Conservation (phyloP, 2,797 vertebrate species). For the Diplodus puntazzo region DNA sequence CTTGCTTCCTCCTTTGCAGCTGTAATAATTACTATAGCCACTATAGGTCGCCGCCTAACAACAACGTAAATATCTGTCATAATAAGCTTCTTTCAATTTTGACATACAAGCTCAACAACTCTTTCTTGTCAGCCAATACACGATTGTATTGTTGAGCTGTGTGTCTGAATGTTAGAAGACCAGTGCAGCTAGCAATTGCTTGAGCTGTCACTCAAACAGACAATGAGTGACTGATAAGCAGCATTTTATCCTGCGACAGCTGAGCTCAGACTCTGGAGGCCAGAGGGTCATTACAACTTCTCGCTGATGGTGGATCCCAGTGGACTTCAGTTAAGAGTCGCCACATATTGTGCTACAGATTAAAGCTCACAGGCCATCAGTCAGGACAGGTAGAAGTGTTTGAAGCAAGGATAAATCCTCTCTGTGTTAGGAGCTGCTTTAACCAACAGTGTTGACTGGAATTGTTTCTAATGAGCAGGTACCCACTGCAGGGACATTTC, state of each 20-base stretch:
- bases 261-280: constrained; percentile 34
- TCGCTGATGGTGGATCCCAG: constrained; percentile 30
- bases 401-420: constrained; percentile 77
- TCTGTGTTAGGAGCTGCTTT: constrained; percentile 79
- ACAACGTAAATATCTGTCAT: neutral
- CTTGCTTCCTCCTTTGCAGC: too few relatives aligned
- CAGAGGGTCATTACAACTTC: constrained; percentile 38
- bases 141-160: neutral
- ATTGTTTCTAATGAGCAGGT: constrained; percentile 82
- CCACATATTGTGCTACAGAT: constrained; percentile 73
- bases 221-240: constrained; percentile 40
- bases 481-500: constrained; percentile 68
- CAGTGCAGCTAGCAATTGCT: constrained; percentile 17
- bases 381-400: constrained; percentile 73
- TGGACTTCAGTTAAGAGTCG: constrained; percentile 39
- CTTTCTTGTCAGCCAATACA: constrained; percentile 5
- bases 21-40: too few relatives aligned
- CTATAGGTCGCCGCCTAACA: neutral
- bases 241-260: constrained; percentile 36
- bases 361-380: constrained; percentile 85
- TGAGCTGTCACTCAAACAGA: constrained; percentile 22
- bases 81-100: too few relatives aligned
- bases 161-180: neutral
- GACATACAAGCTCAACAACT: too few relatives aligned
- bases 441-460: constrained; percentile 82